Base-by-base conservation (phyloP, 2,113 vertebrate species). In the Neomonachus schauinslandi region DNA sequence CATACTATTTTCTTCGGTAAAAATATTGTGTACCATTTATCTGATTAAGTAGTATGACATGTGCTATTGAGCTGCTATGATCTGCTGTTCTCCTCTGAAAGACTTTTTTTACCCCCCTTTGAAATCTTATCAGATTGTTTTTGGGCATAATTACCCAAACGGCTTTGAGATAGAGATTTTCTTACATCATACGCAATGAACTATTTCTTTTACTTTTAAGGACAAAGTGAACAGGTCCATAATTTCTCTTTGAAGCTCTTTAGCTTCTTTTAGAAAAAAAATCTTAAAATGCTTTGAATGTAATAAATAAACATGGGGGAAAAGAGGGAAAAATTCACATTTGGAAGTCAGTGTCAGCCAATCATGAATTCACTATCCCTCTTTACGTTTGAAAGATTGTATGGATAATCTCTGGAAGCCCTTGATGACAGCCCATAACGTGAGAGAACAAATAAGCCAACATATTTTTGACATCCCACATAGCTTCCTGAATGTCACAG, bases 181-280 rank as follows among this genome's bases (percentile, higher is more conserved):
- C 63, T 96, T 92, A 84, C 59, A 51, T 85, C 89, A 72, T 42
- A 93, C 91, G 80, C 49, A 93, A 28, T 61, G 7, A 97, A 67
- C 61, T 49, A 79, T 61, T 95, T 90, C 28, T 94, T 86, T 93
- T 82, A 77, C 24, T 93, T 90, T 93, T 51, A 85, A 93, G 88
- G 97, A 89, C 19, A 28, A 95, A 93, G 57, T 67, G 81, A 80
- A 92, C 18, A 81, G n/a, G 39, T 91, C 85, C 91, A 57, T 63
- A 86, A 72, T 79, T 95, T 95, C 91, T 77, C 85, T 76, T 93
- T 93, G 65, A 95, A 93, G 77, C 36, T 80, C 67, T 84, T 96
- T 46, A 46, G 46, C 46, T 46, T 46, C 46, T 46, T 46, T 46
- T 31, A 88, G 39, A 74, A 87, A 90, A 57, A 63, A 83, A 87